Percentiles rank a stretch among this genome's conserved stretches.
These are phyloP conservation scores for Pinctada fucata DNA, from an alignment of 2,888 invertebrate genomes.

Conservation along the genomic window DNA sequence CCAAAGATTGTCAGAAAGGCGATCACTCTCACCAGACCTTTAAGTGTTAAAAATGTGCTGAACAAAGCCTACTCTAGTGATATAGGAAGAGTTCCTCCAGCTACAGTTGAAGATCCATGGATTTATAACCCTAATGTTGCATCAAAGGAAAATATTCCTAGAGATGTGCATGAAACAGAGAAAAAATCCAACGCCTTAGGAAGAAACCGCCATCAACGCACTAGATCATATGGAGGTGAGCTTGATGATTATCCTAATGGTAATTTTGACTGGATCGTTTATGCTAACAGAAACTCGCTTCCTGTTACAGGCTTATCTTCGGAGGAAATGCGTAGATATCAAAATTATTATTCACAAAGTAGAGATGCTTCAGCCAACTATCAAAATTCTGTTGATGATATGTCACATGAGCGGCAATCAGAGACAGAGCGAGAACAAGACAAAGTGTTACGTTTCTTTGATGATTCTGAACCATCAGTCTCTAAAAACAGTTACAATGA, in stretches of 20 bases:
- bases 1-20: constrained; percentile 1
- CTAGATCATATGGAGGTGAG: constrained; percentile 46
- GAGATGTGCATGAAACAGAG: too few relatives aligned
- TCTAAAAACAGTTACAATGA: not conserved
- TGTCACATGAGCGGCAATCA: not conserved
- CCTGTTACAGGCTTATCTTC: constrained; percentile 50
- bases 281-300: constrained; percentile 64
- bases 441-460: not conserved
- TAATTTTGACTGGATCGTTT: constrained; percentile 68
- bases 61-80: not conserved
- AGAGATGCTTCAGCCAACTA: constrained; percentile 42
- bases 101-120: constrained; percentile 62
- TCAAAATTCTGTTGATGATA: constrained; percentile 23
- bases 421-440: not conserved
- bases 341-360: constrained; percentile 54
- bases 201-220: constrained; percentile 33
- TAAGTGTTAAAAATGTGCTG: constrained; percentile 23
- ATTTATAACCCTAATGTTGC: constrained; percentile 47
- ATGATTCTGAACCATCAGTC: not conserved
- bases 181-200: not conserved
- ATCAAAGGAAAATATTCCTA: constrained; percentile 41
- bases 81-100: not conserved
- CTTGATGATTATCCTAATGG: constrained; percentile 49
- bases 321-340: constrained; percentile 28
- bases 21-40: constrained; percentile 38